A percentile compares a stretch with the other conserved stretches of the same genome.
Conservation (phyloP, 1,140 invertebrate species). For the Parapsyche elsis region DNA sequence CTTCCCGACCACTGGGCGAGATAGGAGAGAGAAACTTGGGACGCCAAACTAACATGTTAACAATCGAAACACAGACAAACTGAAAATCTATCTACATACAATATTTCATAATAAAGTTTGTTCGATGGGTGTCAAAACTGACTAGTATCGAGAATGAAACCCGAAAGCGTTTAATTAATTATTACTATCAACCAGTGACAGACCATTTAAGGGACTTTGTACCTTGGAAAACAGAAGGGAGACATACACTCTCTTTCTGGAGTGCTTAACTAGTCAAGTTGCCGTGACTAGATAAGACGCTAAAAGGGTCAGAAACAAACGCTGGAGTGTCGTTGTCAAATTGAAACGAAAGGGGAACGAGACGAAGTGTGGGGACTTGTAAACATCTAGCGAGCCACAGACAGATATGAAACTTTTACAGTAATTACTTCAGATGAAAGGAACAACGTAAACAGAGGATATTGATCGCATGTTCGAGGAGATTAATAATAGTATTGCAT, state of each 20-base stretch:
- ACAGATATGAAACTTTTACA: not conserved
- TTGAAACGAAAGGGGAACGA: conserved; percentile 15
- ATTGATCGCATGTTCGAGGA: not conserved
- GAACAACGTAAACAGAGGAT: not conserved
- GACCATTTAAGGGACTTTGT: not conserved
- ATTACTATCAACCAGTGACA: not conserved
- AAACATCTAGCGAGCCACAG: not conserved
- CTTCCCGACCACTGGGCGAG: no score
- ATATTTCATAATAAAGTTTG: no score
- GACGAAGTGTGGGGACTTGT: no score
- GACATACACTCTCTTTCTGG: not conserved
- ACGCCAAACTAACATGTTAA: no score
- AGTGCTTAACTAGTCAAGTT: conserved; percentile 25
- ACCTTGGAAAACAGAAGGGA: conserved; percentile 4
- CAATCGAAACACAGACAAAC: no score
- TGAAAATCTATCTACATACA: no score
- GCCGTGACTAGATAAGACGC: conserved; percentile 31
- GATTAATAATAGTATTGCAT: no score
- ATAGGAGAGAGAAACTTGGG: no score
- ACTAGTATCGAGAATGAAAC: not conserved
- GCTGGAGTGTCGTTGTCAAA: conserved; percentile 24
- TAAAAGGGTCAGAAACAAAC: conserved; percentile 29
- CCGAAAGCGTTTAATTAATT: not conserved
- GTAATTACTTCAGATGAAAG: not conserved
- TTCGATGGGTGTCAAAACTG: no score